A percentile compares a stretch with the other conserved stretches of the same genome.
Conservation (phyloP, 2,113 vertebrate genomes). For the Axis porcinus region DNA sequence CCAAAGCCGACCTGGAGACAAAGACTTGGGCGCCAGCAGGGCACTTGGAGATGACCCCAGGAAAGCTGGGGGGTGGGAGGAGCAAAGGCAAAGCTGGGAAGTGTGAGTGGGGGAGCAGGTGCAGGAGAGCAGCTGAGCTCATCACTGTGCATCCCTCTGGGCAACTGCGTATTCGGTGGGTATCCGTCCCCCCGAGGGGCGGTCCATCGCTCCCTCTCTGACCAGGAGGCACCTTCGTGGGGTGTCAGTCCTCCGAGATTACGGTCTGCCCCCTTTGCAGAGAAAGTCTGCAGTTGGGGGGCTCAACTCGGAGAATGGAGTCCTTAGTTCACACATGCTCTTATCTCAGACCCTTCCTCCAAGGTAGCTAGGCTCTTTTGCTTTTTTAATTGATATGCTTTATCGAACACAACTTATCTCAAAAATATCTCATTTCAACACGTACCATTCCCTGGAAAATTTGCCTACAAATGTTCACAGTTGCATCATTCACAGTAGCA, state of each 20-base stretch:
- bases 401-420: neutral
- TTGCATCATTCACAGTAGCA: neutral
- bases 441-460: rapidly evolving
- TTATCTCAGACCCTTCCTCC: neutral
- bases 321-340: rapidly evolving
- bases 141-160: rapidly evolving
- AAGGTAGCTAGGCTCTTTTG: neutral
- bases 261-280: neutral
- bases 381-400: neutral
- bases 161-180: rapidly evolving
- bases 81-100: rapidly evolving
- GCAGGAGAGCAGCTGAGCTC: neutral
- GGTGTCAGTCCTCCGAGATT: rapidly evolving
- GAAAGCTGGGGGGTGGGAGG: neutral
- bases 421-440: neutral
- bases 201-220: neutral
- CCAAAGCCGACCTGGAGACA: neutral
- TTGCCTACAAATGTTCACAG: too few relatives aligned
- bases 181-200: rapidly evolving
- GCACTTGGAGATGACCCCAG: neutral
- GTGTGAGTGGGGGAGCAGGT: rapidly evolving
- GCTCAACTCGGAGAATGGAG: neutral
- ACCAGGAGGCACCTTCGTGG: rapidly evolving
- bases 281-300: neutral
- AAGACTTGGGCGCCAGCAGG: rapidly evolving